These are phyloP conservation scores for Camponotus fellah DNA, from an alignment of 2,888 invertebrate genomes.

Conservation along the genomic window DNA sequence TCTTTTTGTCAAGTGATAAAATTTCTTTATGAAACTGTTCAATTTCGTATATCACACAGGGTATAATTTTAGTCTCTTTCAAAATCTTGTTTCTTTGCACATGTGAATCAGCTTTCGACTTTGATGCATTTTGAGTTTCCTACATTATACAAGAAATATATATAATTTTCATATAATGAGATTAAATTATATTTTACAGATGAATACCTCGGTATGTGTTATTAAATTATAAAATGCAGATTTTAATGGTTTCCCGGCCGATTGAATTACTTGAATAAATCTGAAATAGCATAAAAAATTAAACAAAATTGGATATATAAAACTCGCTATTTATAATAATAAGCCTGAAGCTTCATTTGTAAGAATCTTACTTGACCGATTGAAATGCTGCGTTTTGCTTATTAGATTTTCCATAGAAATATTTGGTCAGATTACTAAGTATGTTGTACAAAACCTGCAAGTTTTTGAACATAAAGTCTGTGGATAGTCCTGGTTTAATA, in stretches of 20 bases:
- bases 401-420: constrained; percentile 87
- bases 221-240: constrained; percentile 88
- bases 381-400: constrained; percentile 86
- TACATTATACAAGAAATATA: constrained; percentile 40
- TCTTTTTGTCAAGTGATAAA: constrained; percentile 88
- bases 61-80: constrained; percentile 89
- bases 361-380: constrained; percentile 85
- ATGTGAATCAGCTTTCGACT: constrained; percentile 84
- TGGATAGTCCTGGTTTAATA: constrained; percentile 87
- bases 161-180: not conserved
- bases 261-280: constrained; percentile 82
- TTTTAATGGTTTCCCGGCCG: constrained; percentile 88
- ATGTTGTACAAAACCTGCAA: constrained; percentile 87
- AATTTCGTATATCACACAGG: constrained; percentile 89
- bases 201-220: constrained; percentile 87
- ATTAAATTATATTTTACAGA: constrained; percentile 17
- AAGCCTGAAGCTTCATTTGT: constrained; percentile 45
- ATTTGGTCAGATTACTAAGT: constrained; percentile 88
- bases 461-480: constrained; percentile 88
- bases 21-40: constrained; percentile 89
- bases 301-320: not conserved
- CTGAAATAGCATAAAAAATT: constrained; percentile 61
- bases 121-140: constrained; percentile 80
- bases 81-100: constrained; percentile 87
- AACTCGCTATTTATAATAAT: not conserved